These are phyloP conservation scores for Periphyllus acericola DNA, from an alignment of 2,888 invertebrate species.

Conservation along the genomic window DNA sequence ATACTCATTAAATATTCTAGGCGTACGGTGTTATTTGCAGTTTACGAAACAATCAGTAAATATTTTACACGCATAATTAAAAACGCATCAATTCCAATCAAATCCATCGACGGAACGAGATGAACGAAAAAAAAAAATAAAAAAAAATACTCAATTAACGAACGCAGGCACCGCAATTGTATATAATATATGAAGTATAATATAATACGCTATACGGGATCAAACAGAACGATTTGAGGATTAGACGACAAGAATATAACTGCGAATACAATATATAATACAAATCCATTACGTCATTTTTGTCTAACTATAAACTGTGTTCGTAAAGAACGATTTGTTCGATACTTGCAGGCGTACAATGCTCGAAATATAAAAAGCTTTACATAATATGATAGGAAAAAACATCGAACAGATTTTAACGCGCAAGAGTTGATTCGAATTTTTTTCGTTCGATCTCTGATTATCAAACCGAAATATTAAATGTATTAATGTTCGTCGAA, in stretches of 20 bases:
- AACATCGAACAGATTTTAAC: neutral
- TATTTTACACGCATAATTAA: slow-evolving; percentile 27
- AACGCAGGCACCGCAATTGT: neutral
- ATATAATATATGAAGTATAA: neutral
- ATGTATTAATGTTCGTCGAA: neutral
- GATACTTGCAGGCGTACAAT: neutral
- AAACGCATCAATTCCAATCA: slow-evolving; percentile 24
- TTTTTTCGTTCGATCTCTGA: neutral
- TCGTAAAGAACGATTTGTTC: neutral
- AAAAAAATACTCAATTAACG: neutral
- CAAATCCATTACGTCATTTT: neutral
- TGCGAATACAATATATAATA: neutral
- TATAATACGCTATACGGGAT: neutral
- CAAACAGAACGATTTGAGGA: neutral
- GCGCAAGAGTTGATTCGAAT: neutral
- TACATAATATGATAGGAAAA: neutral
- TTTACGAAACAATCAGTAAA: slow-evolving; percentile 10
- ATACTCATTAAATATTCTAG: neutral
- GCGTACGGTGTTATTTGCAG: neutral
- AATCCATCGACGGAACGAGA: neutral
- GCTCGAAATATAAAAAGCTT: neutral
- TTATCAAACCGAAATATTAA: neutral
- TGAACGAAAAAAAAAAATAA: neutral
- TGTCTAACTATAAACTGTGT: neutral
- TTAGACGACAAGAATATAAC: no score